Base-by-base conservation (phyloP, 2,888 invertebrate genomes). In the Neoitamus cyanurus region DNA sequence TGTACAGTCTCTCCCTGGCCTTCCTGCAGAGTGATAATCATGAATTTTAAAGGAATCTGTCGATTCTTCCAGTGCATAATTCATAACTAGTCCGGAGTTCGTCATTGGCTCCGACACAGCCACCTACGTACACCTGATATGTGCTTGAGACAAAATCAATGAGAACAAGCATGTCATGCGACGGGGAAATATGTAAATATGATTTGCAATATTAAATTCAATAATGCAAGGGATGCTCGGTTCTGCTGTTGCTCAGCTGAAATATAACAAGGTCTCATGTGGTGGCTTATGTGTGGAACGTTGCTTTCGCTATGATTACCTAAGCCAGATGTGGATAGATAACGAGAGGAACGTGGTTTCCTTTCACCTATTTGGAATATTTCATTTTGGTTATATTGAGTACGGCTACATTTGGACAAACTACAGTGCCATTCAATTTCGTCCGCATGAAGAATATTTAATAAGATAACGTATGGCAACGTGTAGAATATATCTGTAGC, bases 141-240 rank as follows among this genome's bases (percentile, higher is more conserved):
- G 48, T 20, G 4, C 11, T 37, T 9, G 3, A 15, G 42, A 42
- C 28, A 20, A 36, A 73, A 83, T 83, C 75, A 75, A 75, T 83
- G 48, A 36, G 31, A 31, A 31, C 73, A 36, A 48, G 73, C 36
- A 73, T 73, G 73, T 58, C 25, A 48, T 73, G 13, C 28, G 25
- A n/a, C n/a, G 15, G 25, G 13, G 34, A 75, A 58, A 83, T 73
- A 83, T 73, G 73, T 58, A 83, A 83, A 83, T 83, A 58, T 73
- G 72, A 83, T 83, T 72, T 83, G 72, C 48, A 72, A 72, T 72
- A 83, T 83, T 83, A 69, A 82, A 82, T 82, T 82, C 82, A 82
- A 82, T 82, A 82, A 82, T 82, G 82, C 82, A 82, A 20, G 30
- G 69, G 37, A 69, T 69, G 69, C 58, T 46, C 31, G 13, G 15